Evolutionary conservation across 2,113 vertebrate genomes (phyloP), one percentile per base, ranked within the genome.

Genomic region (Saguinus imperator): DNA sequence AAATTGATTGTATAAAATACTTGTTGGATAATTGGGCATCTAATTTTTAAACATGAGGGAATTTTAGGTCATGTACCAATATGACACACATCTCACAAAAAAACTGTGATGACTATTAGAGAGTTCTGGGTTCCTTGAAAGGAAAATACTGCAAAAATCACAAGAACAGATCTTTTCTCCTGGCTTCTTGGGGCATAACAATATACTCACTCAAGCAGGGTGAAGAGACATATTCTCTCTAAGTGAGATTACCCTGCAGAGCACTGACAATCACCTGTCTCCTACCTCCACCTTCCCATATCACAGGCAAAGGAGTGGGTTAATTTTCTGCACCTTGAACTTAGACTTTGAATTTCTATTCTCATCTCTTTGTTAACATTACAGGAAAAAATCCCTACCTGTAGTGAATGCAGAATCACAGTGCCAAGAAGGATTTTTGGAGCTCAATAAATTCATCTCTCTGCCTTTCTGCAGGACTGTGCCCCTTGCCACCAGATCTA

Each of bases 401-500:
- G 18, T 37, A 94, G 85, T 64, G 80, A 82, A 91, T 93, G 58
- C 40, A 87, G 57, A 96, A 90, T 84, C 55, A 55, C 11, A 13
- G 57, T 57, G 14, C 32, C 48, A 95, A 40, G 66, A 73, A 91
- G 64, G 80, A 89, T 84, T 58, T 87, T 94, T 68, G 58, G 92
- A 97, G 84, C 92, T 95, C 80, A 95, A 79, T 90, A 85, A 96
- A 94, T 96, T 94, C 61, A 91, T 85, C 29, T 52, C 52, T 93
- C 50, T 96, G 58, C 85, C 58, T 94, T 96, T 96, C 91, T 73
- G 25, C 35, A 87, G 40, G 50, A 96, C 83, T 89, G 45, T 89
- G 81, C 91, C 87, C 80, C 80, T 95, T 97, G 55, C 82, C 77
- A 81, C 82, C 90, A 72, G 57, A 95, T 98, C 94, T 94, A 95